A percentile compares a stretch with the other conserved stretches of the same genome.
phyloP scores from a whole-genome alignment of 64 coral and sea anemone species.

The Cladopsammia gracilis region DNA sequence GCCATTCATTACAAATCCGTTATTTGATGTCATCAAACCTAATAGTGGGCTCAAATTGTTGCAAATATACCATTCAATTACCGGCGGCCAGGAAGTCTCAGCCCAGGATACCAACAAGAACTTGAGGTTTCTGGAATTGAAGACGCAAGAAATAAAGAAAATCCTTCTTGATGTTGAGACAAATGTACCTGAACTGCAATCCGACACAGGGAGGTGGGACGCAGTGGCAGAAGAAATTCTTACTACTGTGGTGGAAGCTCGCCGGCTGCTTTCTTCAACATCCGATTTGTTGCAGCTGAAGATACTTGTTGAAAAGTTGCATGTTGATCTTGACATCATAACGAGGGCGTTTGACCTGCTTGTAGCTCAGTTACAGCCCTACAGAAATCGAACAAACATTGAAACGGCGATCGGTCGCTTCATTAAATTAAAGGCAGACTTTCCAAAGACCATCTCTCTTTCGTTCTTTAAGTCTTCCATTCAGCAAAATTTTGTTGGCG shows the following conservation, averaged over 20 bases:
- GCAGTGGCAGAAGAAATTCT: not conserved
- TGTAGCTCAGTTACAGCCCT: not conserved
- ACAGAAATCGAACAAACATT: not conserved
- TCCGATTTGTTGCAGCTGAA: not conserved
- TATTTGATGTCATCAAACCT: not conserved
- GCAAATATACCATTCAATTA: not conserved
- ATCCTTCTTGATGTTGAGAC: not conserved
- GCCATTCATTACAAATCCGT: not conserved
- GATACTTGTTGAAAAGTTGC: not conserved
- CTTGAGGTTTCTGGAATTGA: not conserved
- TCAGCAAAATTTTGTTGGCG: not conserved
- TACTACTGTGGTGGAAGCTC: not conserved
- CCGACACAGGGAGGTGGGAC: not conserved
- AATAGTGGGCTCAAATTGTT: not conserved
- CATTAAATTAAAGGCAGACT: not conserved
- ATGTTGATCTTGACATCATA: constrained; percentile 4
- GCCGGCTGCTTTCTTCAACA: not conserved
- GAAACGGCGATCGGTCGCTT: not conserved
- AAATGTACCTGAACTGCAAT: not conserved
- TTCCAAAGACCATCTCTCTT: constrained; percentile 20
- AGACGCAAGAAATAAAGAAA: not conserved
- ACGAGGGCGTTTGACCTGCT: not conserved
- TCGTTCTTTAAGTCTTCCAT: not conserved
- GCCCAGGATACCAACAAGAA: not conserved
- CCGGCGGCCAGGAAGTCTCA: not conserved